These are phyloP conservation scores for Pristionchus arcanus DNA, from an alignment of 2,888 invertebrate genomes.

Conservation along the genomic window DNA sequence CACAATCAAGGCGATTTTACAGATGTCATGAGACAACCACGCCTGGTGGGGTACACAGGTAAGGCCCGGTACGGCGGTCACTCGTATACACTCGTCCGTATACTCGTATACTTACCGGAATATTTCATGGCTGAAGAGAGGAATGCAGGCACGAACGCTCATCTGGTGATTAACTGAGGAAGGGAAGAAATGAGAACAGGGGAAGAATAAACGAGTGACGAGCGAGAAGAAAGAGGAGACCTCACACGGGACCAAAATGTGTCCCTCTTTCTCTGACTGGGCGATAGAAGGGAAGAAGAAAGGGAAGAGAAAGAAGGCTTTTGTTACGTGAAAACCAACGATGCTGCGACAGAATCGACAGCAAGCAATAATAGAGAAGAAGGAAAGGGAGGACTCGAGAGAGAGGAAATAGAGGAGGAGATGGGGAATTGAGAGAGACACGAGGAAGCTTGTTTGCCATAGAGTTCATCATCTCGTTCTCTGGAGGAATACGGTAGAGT, in stretches of 20 bases:
- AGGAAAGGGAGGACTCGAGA: slow-evolving; percentile 27
- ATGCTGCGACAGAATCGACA: slow-evolving; percentile 42
- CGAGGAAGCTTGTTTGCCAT: background rate
- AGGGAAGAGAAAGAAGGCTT: slow-evolving; percentile 17
- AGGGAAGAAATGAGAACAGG: background rate
- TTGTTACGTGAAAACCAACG: slow-evolving; percentile 48
- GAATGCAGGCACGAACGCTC: slow-evolving; percentile 52
- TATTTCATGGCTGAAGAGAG: slow-evolving; percentile 54
- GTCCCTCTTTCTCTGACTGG: slow-evolving; percentile 14
- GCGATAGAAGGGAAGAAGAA: background rate
- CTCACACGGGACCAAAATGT: slow-evolving; percentile 30
- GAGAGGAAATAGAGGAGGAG: slow-evolving; percentile 6
- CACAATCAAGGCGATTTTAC: no score
- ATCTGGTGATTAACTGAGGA: background rate
- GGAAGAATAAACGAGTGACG: background rate
- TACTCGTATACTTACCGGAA: slow-evolving; percentile 25
- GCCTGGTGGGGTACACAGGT: no score
- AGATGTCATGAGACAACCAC: no score
- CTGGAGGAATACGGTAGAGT: background rate
- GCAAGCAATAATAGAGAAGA: slow-evolving; percentile 7
- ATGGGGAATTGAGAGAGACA: background rate
- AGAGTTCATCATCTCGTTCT: background rate
- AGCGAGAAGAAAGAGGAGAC: slow-evolving; percentile 12
- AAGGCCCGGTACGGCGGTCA: no score
- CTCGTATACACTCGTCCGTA: no score